These are phyloP conservation scores for Sturnira hondurensis DNA, from an alignment of 2,113 vertebrate genomes.

Conservation along the genomic window DNA sequence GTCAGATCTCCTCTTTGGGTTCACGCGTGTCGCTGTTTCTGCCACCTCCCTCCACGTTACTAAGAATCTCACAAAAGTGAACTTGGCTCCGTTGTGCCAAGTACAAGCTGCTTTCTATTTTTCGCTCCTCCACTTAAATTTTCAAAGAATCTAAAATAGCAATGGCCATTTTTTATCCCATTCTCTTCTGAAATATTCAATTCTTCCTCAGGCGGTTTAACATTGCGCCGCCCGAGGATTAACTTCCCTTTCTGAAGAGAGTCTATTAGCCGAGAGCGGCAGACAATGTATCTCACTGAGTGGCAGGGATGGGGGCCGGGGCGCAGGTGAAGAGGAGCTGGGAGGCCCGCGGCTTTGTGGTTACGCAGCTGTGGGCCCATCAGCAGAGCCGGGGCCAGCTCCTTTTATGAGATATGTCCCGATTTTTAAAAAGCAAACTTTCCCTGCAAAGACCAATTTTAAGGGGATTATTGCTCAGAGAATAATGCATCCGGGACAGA, in stretches of 20 bases:
- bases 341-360: background rate
- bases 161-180: conserved; percentile 53
- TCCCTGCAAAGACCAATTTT: conserved; percentile 55
- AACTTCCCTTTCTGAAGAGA: conserved; percentile 52
- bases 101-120: conserved; percentile 50
- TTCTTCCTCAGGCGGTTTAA: conserved; percentile 58
- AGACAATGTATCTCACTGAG: background rate
- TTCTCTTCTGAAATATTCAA: conserved; percentile 53
- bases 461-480: conserved; percentile 70
- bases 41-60: background rate
- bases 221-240: conserved; percentile 47
- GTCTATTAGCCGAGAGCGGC: conserved; percentile 37
- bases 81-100: conserved; percentile 2
- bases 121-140: conserved; percentile 66
- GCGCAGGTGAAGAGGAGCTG: accelerated
- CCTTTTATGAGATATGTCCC: conserved; percentile 37
- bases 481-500: conserved; percentile 56
- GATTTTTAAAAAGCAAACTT: conserved; percentile 64
- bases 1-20: background rate
- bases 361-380: background rate
- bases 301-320: background rate
- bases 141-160: conserved; percentile 73
- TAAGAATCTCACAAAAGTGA: conserved; percentile 17
- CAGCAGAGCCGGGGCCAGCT: background rate
- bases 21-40: background rate